Conservation (phyloP, 1,140 invertebrate genomes). For the Dendrolimus punctatus region DNA sequence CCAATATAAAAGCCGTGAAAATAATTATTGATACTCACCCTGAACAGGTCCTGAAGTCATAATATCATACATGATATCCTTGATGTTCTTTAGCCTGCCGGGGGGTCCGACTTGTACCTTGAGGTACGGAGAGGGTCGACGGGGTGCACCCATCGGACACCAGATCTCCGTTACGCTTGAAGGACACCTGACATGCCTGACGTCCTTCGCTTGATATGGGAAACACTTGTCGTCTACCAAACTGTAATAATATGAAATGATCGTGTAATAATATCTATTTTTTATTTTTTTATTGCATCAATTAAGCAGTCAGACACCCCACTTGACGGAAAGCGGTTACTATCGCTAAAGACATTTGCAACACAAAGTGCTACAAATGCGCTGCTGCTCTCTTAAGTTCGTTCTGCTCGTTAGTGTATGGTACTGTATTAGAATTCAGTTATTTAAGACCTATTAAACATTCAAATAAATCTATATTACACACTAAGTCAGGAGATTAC, state of each 20-base stretch:
- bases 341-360: too few relatives aligned
- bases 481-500: too few relatives aligned
- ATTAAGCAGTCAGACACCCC: too few relatives aligned
- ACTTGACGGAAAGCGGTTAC: too few relatives aligned
- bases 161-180: slow-evolving; percentile 69
- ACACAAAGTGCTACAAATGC: too few relatives aligned
- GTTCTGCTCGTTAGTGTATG: too few relatives aligned
- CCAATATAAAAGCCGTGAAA: too few relatives aligned
- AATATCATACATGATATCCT: slow-evolving; percentile 94
- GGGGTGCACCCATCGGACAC: slow-evolving; percentile 69
- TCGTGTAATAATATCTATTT: background rate
- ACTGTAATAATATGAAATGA: slow-evolving; percentile 56
- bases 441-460: too few relatives aligned
- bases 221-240: slow-evolving; percentile 88
- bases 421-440: too few relatives aligned
- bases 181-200: slow-evolving; percentile 75
- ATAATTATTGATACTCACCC: slow-evolving; percentile 71
- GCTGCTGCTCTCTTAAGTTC: too few relatives aligned
- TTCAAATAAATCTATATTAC: too few relatives aligned
- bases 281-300: too few relatives aligned
- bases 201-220: slow-evolving; percentile 78
- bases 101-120: slow-evolving; percentile 88
- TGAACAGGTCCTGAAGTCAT: slow-evolving; percentile 94
- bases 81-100: slow-evolving; percentile 83
- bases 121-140: slow-evolving; percentile 65